phyloP scores from a whole-genome alignment of 2,888 invertebrate genomes.

The Sympetrum striolatum region DNA sequence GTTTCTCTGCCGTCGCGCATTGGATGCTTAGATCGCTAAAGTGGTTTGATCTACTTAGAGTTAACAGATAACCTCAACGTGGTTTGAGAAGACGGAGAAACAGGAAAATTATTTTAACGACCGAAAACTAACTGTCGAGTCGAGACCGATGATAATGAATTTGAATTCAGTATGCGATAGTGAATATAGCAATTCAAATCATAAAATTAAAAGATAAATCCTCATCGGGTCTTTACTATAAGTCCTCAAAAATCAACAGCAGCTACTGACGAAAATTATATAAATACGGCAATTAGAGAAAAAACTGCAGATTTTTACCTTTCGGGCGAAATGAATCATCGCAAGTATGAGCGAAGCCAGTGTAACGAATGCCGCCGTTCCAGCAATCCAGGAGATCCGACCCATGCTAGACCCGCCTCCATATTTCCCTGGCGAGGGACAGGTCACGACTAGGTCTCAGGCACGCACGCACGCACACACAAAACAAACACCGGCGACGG shows the following conservation, averaged over 20 bases:
- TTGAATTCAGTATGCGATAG: too few relatives aligned
- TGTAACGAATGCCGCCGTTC: slow-evolving; percentile 44
- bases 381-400: slow-evolving; percentile 45
- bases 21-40: too few relatives aligned
- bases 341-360: slow-evolving; percentile 43
- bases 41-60: too few relatives aligned
- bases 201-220: too few relatives aligned
- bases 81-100: too few relatives aligned
- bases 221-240: too few relatives aligned
- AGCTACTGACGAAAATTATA: not conserved
- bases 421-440: slow-evolving; percentile 33
- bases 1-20: too few relatives aligned
- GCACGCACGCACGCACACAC: not conserved
- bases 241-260: too few relatives aligned
- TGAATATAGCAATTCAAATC: too few relatives aligned
- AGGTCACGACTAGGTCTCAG: not conserved
- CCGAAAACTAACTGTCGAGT: not conserved
- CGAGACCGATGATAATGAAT: not conserved
- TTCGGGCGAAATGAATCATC: slow-evolving; percentile 45
- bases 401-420: slow-evolving; percentile 47
- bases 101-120: not conserved
- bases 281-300: not conserved
- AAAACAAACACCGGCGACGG: not conserved
- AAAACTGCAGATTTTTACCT: slow-evolving; percentile 10
- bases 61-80: too few relatives aligned